Base-by-base conservation (phyloP, 2,797 vertebrate species). In the Cirrhinus mrigala region DNA sequence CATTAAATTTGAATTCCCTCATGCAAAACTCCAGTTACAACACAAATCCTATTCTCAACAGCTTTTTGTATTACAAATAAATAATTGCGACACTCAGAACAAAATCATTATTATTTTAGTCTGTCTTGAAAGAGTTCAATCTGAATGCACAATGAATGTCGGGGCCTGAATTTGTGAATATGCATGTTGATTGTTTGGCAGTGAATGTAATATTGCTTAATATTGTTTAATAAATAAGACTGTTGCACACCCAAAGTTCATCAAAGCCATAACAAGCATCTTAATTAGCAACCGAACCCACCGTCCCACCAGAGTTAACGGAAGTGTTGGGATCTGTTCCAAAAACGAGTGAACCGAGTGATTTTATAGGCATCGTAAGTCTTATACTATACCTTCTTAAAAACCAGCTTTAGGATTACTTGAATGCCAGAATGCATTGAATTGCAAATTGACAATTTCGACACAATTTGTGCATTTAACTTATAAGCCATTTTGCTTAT, bases 101-200 rank as follows among this genome's bases (percentile, higher is more conserved):
- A 40, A 77, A 77, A 40, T 58, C 75, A 83, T 83, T 77, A 68
- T 44, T 44, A 83, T 76, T 83, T 37, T 37, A 83, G 22, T 44
- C 46, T 18, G 18, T 77, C 60, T 83, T 64, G 44, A 64, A 83
- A 83, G 50, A 83, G 83, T 78, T 58, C 50, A 78, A 14, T 70
- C 16, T 40, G 75, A 84, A 84, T 84, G 24, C 52, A 58, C 83
- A 79, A 79, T 79, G 83, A 79, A 84, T 4, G n/a, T 20, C 60
- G 22, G 37, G 7, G 69, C 52, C 69, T 3, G n/a, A 52, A 54
- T 27, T 84, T 52, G 70, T 84, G 52, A 78, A 84, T 84, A 78
- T 84, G 60, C 66, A 85, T 48, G 66, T 1, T 5, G 4, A 33
- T 58, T 79, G 75, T 84, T 79, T 84, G 74, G 2, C 75, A 60